Evolutionary conservation across 1,140 invertebrate species (phyloP), one percentile per base, ranked within the genome.

Genomic region (Drosophila repleta): DNA sequence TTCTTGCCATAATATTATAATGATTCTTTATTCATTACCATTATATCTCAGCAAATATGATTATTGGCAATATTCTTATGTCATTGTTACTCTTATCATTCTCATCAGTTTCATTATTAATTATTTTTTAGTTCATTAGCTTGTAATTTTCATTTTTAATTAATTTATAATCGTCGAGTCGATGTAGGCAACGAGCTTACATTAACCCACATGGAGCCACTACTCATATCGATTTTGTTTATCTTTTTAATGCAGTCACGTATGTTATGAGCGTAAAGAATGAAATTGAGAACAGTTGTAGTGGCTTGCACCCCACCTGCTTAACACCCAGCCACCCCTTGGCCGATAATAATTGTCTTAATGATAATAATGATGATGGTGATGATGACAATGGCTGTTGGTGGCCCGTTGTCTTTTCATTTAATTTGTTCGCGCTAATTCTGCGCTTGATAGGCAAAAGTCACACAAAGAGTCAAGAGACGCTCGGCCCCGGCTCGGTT

Each of bases 341-440:
- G 52, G 26, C 45, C 20, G 57, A 61, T 46, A 20, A 20, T 55
- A 58, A 60, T 70, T 61, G n/a, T 0, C 29, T 2, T 48, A n/a
- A 45, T 65, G 57, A 41, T 39, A 24, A 41, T 37, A 13, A 1
- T 21, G 1, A 35, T 62, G 57, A 41, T 39, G 29, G 41, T 26
- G 21, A 3, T 24, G 0, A 35, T 58, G 55, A 62, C 37, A 45
- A 53, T 51, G 55, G 76, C 60, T 55, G 53, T 49, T 72, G 66
- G 49, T 67, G 63, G 24, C 45, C 82, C 74, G 77, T 81, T 76
- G 74, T 62, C 82, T 66, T 81, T 78, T 87, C 78, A 87, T 76
- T 88, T 73, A 87, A 87, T 87, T 87, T 76, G 71, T 63, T 46
- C 76, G 78, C 73, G 75, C 75, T 87, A 88, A 88, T 87, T 87